Evolutionary conservation across 2,797 vertebrate genomes (phyloP), one percentile per base, ranked within the genome.

Genomic region (Streptopelia turtur): DNA sequence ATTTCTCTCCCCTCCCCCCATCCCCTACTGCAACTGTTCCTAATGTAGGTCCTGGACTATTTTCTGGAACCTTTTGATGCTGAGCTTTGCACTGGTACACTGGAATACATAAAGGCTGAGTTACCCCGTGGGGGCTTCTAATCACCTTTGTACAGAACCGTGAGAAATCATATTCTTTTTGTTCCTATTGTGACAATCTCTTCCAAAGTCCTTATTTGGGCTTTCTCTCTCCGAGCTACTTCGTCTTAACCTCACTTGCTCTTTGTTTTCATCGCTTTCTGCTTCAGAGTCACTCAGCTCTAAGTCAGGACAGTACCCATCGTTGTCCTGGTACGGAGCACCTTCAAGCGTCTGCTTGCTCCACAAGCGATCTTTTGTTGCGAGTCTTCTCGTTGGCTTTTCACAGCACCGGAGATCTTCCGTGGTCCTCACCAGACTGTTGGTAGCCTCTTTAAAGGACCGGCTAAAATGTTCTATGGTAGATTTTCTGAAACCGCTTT

Each of bases 241-340:
- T 68, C 97, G 98, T 47, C 97, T 97, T 77, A 98, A 95, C 88
- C 97, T 98, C 17, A 95, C 95, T 94, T 98, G 98, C 69, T 98
- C 98, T 93, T 98, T 98, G 91, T 97, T 98, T 64, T 98, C 99
- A 93, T 98, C 99, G 55, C 98, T 98, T 95, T 99, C 99, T 2
- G 98, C 98, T 96, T 99, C 99, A 2, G 99, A 99, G 98, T 99
- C 99, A 94, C 99, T 99, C 66, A 99, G 98, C 96, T 99, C 99
- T 84, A 99, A 96, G 96, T 99, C 99, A 1, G 99, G 99, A 93
- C 99, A 99, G 97, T 99, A 99, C 9, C 99, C 99, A 13, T 99
- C 99, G 0, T 98, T 99, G 97, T 99, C 99, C 94, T 99, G 99
- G 97, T 98, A 99, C 0, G 98, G 96, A 76, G 97, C 97, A 24